Evolutionary conservation across 2,797 vertebrate species (phyloP).

Genomic region (Sebastes iracundus): DNA sequence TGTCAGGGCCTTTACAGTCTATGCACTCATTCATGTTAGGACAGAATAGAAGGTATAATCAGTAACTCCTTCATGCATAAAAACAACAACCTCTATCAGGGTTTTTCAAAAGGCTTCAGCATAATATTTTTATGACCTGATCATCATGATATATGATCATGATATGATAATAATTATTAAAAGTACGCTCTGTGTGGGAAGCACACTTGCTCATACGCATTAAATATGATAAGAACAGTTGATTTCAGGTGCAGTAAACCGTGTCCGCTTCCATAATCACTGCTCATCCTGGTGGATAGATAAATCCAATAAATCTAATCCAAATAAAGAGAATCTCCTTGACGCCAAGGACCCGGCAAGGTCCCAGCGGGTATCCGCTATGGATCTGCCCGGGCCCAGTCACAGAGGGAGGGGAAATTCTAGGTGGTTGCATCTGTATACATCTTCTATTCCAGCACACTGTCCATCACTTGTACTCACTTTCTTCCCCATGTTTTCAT

Average conservation of each 20-base stretch:
- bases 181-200: neutral
- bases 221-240: neutral
- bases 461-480: neutral
- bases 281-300: neutral
- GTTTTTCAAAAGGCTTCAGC: too few relatives aligned
- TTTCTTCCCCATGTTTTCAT: neutral
- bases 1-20: neutral
- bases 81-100: neutral
- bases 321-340: too few relatives aligned
- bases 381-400: too few relatives aligned
- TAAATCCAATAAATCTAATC: too few relatives aligned
- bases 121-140: neutral
- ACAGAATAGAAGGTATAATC: neutral
- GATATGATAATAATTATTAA: neutral
- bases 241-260: neutral
- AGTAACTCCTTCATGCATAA: neutral
- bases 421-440: too few relatives aligned
- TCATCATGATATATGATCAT: too few relatives aligned
- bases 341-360: too few relatives aligned
- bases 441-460: neutral
- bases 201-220: neutral
- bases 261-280: neutral
- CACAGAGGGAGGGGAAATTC: too few relatives aligned
- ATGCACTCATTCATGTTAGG: neutral
- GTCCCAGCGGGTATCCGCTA: fast-evolving